Evolutionary conservation across 30 jellyfish, hydroid and myxozoan genomes (phyloP).

Genomic region (Cassiopea xamachana): DNA sequence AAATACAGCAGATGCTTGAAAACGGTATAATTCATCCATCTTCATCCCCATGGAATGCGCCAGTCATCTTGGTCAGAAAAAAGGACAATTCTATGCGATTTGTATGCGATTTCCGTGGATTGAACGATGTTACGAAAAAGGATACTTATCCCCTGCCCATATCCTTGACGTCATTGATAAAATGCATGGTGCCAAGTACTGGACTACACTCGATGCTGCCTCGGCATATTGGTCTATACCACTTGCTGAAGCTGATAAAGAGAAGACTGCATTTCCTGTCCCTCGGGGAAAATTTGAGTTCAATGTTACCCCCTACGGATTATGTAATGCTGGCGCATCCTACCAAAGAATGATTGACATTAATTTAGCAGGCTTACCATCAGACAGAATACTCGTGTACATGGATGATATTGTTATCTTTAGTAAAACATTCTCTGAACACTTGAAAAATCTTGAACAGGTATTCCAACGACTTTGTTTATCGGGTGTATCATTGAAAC

Average conservation of each 20-base stretch:
- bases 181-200: neutral
- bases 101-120: conserved; percentile 61
- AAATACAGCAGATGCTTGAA: conserved; percentile 45
- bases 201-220: conserved; percentile 12
- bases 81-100: conserved; percentile 48
- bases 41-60: conserved; percentile 58
- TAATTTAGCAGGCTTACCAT: conserved; percentile 17
- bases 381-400: conserved; percentile 30
- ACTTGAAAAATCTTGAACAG: conserved; percentile 3
- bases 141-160: conserved; percentile 69
- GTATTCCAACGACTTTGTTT: conserved; percentile 9
- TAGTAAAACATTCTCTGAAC: conserved; percentile 16
- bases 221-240: conserved; percentile 31
- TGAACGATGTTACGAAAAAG: conserved; percentile 29
- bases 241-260: conserved; percentile 12
- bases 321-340: conserved; percentile 39
- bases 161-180: conserved; percentile 39
- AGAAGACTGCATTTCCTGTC: conserved; percentile 23
- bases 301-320: conserved; percentile 29
- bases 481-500: conserved; percentile 36
- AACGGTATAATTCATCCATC: conserved; percentile 46
- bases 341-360: conserved; percentile 25
- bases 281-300: conserved; percentile 33
- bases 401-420: conserved; percentile 37
- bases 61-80: conserved; percentile 32